phyloP scores from a whole-genome alignment of 2,888 invertebrate genomes.

The Drosophila peninsularis region DNA sequence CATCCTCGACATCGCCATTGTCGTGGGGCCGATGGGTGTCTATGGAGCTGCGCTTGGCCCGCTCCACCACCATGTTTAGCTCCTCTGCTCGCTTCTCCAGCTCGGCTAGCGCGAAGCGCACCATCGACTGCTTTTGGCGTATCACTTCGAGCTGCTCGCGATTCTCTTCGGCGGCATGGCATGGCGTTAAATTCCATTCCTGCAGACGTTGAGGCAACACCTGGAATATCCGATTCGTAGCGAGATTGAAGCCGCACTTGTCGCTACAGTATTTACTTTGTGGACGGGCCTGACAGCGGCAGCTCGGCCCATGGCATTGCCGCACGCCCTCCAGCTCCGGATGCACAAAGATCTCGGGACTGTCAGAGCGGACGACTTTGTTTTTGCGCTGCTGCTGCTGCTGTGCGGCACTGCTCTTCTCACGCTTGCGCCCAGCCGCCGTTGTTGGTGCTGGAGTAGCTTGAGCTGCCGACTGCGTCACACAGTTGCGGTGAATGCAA shows the following conservation, averaged over 20 bases:
- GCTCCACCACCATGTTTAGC: conserved; percentile 91
- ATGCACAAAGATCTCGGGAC: conserved; percentile 83
- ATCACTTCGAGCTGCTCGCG: conserved; percentile 89
- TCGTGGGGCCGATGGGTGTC: conserved; percentile 87
- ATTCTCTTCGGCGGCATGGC: conserved; percentile 94
- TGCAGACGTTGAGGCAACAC: conserved; percentile 95
- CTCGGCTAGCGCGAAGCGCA: conserved; percentile 91
- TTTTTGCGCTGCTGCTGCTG: conserved; percentile 69
- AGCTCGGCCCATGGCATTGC: conserved; percentile 97
- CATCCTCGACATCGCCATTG: conserved; percentile 87
- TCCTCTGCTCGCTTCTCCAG: conserved; percentile 91
- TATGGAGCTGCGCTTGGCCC: conserved; percentile 90
- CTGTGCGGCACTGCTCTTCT: conserved; percentile 58
- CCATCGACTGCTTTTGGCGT: conserved; percentile 91
- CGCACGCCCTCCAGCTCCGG: conserved; percentile 87
- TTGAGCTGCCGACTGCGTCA: conserved; percentile 67
- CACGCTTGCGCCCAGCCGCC: conserved; percentile 67
- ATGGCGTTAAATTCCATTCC: conserved; percentile 95
- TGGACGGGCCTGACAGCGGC: conserved; percentile 90
- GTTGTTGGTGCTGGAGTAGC: conserved; percentile 24
- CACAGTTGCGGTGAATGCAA: conserved; percentile 86
- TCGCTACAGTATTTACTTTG: conserved; percentile 97
- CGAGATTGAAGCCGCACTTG: conserved; percentile 95
- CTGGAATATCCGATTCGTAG: conserved; percentile 91
- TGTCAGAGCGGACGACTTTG: conserved; percentile 78